Base-by-base conservation (phyloP, 1,140 invertebrate genomes). In the Teleopsis dalmanni region DNA sequence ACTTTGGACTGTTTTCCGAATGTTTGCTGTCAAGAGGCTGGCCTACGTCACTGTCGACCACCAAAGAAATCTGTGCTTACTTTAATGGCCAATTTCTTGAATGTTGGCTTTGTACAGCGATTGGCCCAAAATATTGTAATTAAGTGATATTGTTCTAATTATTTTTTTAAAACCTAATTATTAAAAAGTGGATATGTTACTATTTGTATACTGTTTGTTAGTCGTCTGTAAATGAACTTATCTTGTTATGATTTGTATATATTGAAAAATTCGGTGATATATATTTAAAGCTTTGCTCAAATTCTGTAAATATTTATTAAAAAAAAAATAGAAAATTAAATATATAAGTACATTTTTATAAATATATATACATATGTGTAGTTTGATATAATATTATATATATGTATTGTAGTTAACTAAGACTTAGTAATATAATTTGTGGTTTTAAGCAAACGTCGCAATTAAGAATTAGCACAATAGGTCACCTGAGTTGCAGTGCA, bases 1-100 rank as follows among this genome's bases (percentile, higher is more conserved):
- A 79, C 78, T 11, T 67, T 84, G 8, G 82, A 85, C 62, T 86
- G 84, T 65, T 83, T 85, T 59, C 84, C 84, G 2, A 85, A 84
- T 65, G 71, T 86, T 29, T 86, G 83, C 62, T 86, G 84, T 43
- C 82, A 84, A 57, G 84, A 86, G 65, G 76, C 74, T 14, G 80
- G 79, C 3, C 78, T 77, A 48, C 80, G 80, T 54, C 75, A 80
- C 47, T 85, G 84, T 55, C 73, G 83, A 29, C 82, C 83, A 5
- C 81, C 83, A 25, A 81, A 80, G 58, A 76, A 78, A 56, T 84
- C 82, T 2, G 56, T 85, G 2, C 67, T 84, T 27, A 73, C 79
- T 4, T 64, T 83, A 33, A 70, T 84, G 46, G 78, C 80, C 42
- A 79, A 75, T 40, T 75, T 81, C 31, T 57, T 70, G 8, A 70